Conservation (phyloP, 1,140 invertebrate genomes). For the Pseudomyrmex sp. region DNA sequence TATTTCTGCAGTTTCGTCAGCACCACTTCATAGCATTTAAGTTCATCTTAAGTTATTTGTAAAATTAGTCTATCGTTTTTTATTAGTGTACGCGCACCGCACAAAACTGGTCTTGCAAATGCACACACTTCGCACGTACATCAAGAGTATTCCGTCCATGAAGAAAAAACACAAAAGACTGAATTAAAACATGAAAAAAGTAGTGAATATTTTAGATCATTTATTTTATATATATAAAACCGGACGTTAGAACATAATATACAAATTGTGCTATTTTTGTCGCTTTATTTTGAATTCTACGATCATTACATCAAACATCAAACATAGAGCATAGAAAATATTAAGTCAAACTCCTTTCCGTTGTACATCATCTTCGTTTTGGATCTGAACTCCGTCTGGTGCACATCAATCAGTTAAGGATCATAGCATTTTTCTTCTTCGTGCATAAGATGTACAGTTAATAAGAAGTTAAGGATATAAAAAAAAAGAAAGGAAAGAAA, state of each 20-base stretch:
- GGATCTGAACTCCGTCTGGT: slow-evolving; percentile 86
- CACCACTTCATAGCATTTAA: slow-evolving; percentile 66
- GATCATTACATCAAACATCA: slow-evolving; percentile 85
- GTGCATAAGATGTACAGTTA: not conserved
- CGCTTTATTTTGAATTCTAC: slow-evolving; percentile 83
- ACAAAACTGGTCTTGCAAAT: not conserved
- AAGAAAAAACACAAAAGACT: slow-evolving; percentile 39
- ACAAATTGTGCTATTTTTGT: slow-evolving; percentile 82
- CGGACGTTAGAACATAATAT: slow-evolving; percentile 80
- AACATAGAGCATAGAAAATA: slow-evolving; percentile 84
- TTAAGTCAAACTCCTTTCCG: slow-evolving; percentile 80
- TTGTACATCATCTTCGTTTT: slow-evolving; percentile 86
- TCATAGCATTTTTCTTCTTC: slow-evolving; percentile 37
- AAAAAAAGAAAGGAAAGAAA: not conserved
- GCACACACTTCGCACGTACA: not conserved
- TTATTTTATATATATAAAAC: slow-evolving; percentile 82
- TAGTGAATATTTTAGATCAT: slow-evolving; percentile 59
- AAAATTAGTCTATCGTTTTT: slow-evolving; percentile 21
- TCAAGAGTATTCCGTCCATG: not conserved
- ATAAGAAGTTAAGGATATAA: no score
- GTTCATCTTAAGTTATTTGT: not conserved
- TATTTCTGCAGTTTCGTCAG: slow-evolving; percentile 80
- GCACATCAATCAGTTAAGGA: slow-evolving; percentile 83
- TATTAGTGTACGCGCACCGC: slow-evolving; percentile 36
- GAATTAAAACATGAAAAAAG: slow-evolving; percentile 59